Base-by-base conservation (phyloP, 2,113 vertebrate species). In the Saiga tatarica region DNA sequence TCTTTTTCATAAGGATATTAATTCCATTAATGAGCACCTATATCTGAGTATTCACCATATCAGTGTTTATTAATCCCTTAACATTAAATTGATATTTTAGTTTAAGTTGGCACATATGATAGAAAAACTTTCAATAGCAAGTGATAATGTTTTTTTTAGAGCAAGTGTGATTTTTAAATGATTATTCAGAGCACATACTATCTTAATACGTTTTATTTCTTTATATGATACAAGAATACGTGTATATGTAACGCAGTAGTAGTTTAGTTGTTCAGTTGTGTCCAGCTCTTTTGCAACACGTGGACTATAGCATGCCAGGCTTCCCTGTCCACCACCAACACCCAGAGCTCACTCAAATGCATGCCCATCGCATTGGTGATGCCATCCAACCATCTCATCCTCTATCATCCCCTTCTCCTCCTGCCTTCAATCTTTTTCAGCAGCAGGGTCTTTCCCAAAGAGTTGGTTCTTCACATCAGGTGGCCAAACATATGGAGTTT, bases 141-240 rank as follows among this genome's bases (percentile, higher is more conserved):
- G 30, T 96, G 94, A 84, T 76, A 76, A 67, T 47, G 26, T 33
- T 94, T 76, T 52, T 93, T 93, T 91, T 88, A 85, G 52, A 92
- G 64, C 11, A 81, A 87, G 64, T 85, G 10, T 87, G 47, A 7
- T 82, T 92, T 96, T 91, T 16, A 93, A n/a, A 33, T 81, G 83
- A 87, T 88, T 91, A 96, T 17, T 84, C 67, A 71, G 52, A 60
- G 62, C 26, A 30, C 11, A 78, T 55, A 64, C 7, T 78, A 25
- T 59, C 9, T 14, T 90, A 87, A 57, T 86, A 57, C 17, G 19
- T 92, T 94, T 85, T 45, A 94, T 71, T 92, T 94, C 33, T 52
- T 94, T 97, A 74, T 14, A 92, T 88, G 19, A 26, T 45, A 64
- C 67, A 36, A 88, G 71, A 96, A 93, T 6, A 13, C 85, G 26